These are phyloP conservation scores for Danio jaintianensis DNA, from an alignment of 2,797 vertebrate species.

Conservation along the genomic window DNA sequence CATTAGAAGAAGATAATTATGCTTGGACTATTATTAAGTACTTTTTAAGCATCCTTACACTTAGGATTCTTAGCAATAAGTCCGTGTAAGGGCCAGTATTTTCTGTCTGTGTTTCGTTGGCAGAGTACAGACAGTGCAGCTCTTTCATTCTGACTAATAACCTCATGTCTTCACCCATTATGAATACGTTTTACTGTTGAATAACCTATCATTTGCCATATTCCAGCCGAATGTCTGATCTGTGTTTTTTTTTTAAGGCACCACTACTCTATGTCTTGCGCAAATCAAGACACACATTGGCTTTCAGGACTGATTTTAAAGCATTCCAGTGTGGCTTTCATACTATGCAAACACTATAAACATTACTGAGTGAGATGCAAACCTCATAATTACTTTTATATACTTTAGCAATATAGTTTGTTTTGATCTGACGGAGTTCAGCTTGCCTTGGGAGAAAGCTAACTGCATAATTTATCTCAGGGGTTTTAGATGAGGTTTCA, in stretches of 20 bases:
- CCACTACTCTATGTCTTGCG: neutral
- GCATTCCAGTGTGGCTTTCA: slow-evolving; percentile 7
- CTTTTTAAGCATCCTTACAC: slow-evolving; percentile 9
- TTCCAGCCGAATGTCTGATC: neutral
- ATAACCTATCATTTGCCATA: slow-evolving; percentile 1
- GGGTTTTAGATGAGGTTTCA: slow-evolving; percentile 46
- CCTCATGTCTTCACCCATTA: slow-evolving; percentile 11
- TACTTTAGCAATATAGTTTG: slow-evolving; percentile 16
- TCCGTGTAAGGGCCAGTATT: neutral
- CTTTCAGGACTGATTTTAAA: neutral
- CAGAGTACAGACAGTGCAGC: neutral
- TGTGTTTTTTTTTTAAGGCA: neutral
- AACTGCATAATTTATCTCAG: slow-evolving; percentile 43
- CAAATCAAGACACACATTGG: neutral
- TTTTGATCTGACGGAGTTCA: slow-evolving; percentile 19
- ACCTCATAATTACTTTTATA: slow-evolving; percentile 25
- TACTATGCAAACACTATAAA: slow-evolving; percentile 3
- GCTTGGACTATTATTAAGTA: slow-evolving; percentile 1
- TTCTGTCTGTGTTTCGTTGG: neutral
- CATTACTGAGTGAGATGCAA: neutral
- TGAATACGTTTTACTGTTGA: slow-evolving; percentile 8
- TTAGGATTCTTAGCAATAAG: neutral
- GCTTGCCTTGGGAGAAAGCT: slow-evolving; percentile 14
- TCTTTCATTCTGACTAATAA: slow-evolving; percentile 4
- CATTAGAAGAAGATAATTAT: slow-evolving; percentile 15